Base-by-base conservation (phyloP, 2,888 invertebrate genomes). In the Dicycla oo region DNA sequence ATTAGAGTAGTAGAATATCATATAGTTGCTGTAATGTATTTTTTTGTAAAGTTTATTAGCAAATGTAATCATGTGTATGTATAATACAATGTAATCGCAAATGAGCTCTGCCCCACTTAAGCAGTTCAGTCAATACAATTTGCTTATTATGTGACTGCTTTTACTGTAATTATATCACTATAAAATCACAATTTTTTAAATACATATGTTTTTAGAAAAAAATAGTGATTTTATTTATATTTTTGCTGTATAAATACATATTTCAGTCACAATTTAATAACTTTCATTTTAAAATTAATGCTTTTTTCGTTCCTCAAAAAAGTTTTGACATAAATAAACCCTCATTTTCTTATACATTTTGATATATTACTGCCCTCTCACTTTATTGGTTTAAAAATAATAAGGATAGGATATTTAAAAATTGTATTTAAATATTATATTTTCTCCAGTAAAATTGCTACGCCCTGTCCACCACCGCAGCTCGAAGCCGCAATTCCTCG, bases 381-480 rank as follows among this genome's bases (percentile, higher is more conserved):
- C 20, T 38, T 30, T 0, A 40, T 43, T 13, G 7, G 4, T 30
- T n/a, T 45, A 6, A 38, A 58, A 51, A 76, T 8, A 20, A 53
- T 3, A n/a, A 45, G 6, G 30, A 47, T 3, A 6, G 11, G 3
- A 23, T 3, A 13, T 2, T n/a, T 23, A n/a, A n/a, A n/a, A n/a
- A n/a, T n/a, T n/a, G n/a, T n/a, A n/a, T 30, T 15, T 47, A 0
- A 26, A 10, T 30, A 63, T 54, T 71, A 79, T n/a, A 66, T 38
- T 47, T 58, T 96, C 95, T 99, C 99, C 67, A 99, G 91, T 88
- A 99, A 95, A 8, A 99, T 87, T 23, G 99, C 99, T 84, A 99
- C 98, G 51, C 99, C 99, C 95, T 99, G 99, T 10, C 99, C 99
- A 30, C 99, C 99, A 23, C 99, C 99, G 91, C 99, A 99, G 89